These are phyloP conservation scores for Polyploca ridens DNA, from an alignment of 2,888 invertebrate genomes.

Conservation along the genomic window DNA sequence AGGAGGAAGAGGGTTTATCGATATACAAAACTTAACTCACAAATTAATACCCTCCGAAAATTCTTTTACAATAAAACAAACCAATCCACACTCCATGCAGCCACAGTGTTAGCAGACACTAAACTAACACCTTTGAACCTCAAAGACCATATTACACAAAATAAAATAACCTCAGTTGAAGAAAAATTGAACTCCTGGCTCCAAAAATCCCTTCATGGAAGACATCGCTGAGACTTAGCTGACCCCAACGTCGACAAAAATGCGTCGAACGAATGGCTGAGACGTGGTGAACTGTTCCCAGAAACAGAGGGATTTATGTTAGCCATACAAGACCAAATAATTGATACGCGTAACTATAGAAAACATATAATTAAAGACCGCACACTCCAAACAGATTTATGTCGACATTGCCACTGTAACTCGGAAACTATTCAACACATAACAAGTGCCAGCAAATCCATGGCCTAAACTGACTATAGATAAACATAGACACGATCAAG, in stretches of 20 bases:
- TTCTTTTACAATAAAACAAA: background rate
- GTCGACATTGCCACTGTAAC: background rate
- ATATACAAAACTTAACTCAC: conserved; percentile 15
- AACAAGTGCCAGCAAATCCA: conserved; percentile 16
- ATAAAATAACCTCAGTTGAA: background rate
- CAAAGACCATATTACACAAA: conserved; percentile 1
- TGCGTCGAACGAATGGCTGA: conserved; percentile 25
- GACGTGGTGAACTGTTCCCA: conserved; percentile 20
- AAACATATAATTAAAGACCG: too few species aligned
- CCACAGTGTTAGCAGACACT: background rate
- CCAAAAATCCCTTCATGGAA: background rate
- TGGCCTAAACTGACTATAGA: conserved; percentile 19
- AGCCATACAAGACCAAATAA: conserved; percentile 19
- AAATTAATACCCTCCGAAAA: conserved; percentile 1
- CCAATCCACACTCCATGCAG: background rate
- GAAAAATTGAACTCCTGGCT: background rate
- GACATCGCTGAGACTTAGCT: background rate
- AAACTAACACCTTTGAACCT: conserved; percentile 8
- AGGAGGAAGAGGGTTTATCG: conserved; percentile 13
- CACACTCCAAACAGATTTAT: conserved; percentile 5
- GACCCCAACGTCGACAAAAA: conserved; percentile 19
- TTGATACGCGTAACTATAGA: conserved; percentile 15
- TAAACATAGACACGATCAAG: conserved; percentile 17
- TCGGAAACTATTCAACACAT: conserved; percentile 21
- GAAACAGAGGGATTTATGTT: conserved; percentile 24